Evolutionary conservation across 2,888 invertebrate species (phyloP), one percentile per base, ranked within the genome.

Genomic region (Eremobia ochroleuca): DNA sequence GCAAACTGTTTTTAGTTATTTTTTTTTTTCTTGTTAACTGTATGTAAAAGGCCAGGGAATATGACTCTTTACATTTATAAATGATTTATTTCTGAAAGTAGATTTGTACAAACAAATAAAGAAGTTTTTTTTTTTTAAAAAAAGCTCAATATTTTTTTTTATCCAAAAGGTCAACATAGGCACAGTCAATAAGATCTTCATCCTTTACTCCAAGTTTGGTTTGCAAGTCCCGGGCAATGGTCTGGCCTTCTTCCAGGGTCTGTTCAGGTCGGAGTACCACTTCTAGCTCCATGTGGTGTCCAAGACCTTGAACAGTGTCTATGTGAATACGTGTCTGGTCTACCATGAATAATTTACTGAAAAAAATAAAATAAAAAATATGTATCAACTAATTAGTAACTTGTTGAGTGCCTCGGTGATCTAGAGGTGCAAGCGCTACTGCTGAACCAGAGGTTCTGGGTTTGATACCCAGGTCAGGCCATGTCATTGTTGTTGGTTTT

Each of bases 291-390:
- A 99, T 97, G 92, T 98, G 99, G 90, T 98, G 92, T 3, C 99
- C 99, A 0, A 99, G 97, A 18, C 96, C 97, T 87, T 98, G 97
- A 0, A 99, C 99, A 73, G 97, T 95, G 94, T 99, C 99, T 86
- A 99, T 96, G 93, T 99, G 99, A 43, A 99, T 97, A 81, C 99
- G 97, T 0, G 99, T 99, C 92, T 98, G 98, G 0, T 97, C 98
- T 5, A 98, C 97, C 93, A 99, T 96, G 91, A 98, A 99, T 9
- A 99, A 95, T 83, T 97, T 97, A 9, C 99, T 97, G 91, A 8
- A 92, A 93, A 78, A 67, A 55, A 61, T 65, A 59, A 15, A 21
- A 49, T 8, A 18, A 0, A 1, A 8, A 2, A n/a, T 4, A 8
- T 46, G 21, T 46, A 58, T 28, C 5, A 5, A 58, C 28, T 28